These are phyloP conservation scores for Ceyx margarethae DNA, from an alignment of 2,113 vertebrate species.

Conservation along the genomic window DNA sequence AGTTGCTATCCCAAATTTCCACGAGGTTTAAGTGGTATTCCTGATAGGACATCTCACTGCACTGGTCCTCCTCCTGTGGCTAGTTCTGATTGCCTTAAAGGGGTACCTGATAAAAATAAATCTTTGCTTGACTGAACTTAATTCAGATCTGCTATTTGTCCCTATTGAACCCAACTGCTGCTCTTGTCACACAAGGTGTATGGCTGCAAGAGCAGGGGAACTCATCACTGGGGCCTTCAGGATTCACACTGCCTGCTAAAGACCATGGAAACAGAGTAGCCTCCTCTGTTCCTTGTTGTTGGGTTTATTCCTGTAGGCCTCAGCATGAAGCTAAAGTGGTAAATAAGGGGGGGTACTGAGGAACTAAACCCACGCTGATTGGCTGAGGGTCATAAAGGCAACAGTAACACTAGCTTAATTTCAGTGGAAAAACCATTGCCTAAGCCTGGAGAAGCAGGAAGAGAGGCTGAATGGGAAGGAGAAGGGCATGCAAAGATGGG, in stretches of 20 bases:
- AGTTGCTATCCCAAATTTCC: not conserved
- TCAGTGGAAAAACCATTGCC: not conserved
- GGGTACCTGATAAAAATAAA: not conserved
- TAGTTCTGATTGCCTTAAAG: not conserved
- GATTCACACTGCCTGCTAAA: not conserved
- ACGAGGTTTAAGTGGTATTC: not conserved
- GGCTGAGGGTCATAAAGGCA: not conserved
- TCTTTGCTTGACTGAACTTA: not conserved
- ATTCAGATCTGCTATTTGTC: not conserved
- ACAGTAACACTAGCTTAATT: not conserved
- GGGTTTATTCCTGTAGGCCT: not conserved
- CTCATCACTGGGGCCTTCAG: not conserved
- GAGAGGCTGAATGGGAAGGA: not conserved
- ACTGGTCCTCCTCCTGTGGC: not conserved
- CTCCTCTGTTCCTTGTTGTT: not conserved
- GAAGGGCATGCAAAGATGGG: not conserved
- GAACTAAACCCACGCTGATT: not conserved
- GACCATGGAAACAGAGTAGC: not conserved
- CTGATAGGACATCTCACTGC: not conserved
- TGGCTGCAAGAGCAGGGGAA: not conserved
- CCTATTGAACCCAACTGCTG: not conserved
- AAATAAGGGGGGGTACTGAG: not conserved
- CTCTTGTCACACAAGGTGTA: not conserved
- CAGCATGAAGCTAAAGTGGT: accelerated
- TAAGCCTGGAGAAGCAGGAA: slow-evolving; percentile 15